These are phyloP conservation scores for Hiodon tergisus DNA, from an alignment of 2,113 vertebrate genomes.

Conservation along the genomic window DNA sequence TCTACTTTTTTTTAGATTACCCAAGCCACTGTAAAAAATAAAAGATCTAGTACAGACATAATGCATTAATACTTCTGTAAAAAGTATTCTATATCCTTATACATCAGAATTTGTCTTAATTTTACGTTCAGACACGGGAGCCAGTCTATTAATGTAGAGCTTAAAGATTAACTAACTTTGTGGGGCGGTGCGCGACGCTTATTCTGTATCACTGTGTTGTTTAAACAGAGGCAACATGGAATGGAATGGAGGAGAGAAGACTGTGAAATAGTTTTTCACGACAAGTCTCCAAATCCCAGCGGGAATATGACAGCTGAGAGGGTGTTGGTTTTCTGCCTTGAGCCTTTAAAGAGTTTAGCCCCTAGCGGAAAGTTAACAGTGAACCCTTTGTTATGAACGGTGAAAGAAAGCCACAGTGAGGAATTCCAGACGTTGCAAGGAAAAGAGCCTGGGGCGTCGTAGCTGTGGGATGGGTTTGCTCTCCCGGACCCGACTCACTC, in stretches of 20 bases:
- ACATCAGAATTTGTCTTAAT: conserved; percentile 8
- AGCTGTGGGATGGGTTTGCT: no score
- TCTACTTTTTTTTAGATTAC: not conserved
- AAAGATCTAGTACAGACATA: conserved; percentile 1
- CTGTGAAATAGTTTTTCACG: no score
- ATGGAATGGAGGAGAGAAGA: not conserved
- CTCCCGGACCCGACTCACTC: no score
- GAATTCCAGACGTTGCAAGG: no score
- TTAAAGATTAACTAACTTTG: conserved; percentile 7
- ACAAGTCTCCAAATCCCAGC: no score
- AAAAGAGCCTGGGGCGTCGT: no score
- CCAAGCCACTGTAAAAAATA: not conserved
- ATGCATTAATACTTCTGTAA: not conserved
- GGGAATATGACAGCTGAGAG: no score
- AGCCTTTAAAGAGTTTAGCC: no score
- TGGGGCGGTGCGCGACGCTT: not conserved
- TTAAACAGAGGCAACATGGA: not conserved
- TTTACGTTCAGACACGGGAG: not conserved
- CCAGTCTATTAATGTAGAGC: not conserved
- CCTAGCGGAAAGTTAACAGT: no score
- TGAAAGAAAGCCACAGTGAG: no score
- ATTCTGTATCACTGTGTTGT: not conserved
- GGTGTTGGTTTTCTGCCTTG: no score
- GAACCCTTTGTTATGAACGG: no score
- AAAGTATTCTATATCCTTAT: conserved; percentile 16